Evolutionary conservation across 1,140 invertebrate genomes (phyloP), one percentile per base, ranked within the genome.

Genomic region (Trachymyrmex septentrionalis): DNA sequence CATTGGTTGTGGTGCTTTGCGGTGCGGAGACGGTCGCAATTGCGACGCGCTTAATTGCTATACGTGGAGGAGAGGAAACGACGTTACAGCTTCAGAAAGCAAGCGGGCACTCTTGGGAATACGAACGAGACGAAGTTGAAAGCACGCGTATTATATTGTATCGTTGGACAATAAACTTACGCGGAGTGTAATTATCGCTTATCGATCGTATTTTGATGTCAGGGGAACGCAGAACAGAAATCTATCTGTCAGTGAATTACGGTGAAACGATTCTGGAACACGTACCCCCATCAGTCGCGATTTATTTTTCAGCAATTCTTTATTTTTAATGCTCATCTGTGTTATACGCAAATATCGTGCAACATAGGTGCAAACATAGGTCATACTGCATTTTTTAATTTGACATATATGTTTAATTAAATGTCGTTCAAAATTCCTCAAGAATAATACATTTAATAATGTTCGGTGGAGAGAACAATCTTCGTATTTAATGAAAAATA

Each of bases 41-140:
- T 84, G 87, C 90, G 84, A 86, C 73, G 88, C 85, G 77, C 88
- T 91, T 91, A 91, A 91, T 90, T 91, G 90, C 86, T 90, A 12
- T 44, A 84, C 86, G 85, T 82, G 67, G 86, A 85, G 76, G 82
- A 81, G 77, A 69, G 64, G 76, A 24, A 87, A 90, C 72, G 50
- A 53, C 84, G 76, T 64, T 82, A 78, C 82, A 76, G 63, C 73
- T 71, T 69, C 69, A 57, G 64, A 61, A 55, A 69, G 66, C 72
- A 73, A 87, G 50, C 73, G 73, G 55, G 34, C 76, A 55, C 87
- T 38, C 88, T 44, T 82, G 84, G 77, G 55, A 59, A 66, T 59
- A 38, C 63, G 12, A 86, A 21, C 10, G 55, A 27, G 67, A 86
- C 69, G 55, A 78, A 78, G 75, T 86, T 86, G 72, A 86, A 80